Conservation (phyloP, 92 coral and sea anemone genomes). For the Montipora capitata region DNA sequence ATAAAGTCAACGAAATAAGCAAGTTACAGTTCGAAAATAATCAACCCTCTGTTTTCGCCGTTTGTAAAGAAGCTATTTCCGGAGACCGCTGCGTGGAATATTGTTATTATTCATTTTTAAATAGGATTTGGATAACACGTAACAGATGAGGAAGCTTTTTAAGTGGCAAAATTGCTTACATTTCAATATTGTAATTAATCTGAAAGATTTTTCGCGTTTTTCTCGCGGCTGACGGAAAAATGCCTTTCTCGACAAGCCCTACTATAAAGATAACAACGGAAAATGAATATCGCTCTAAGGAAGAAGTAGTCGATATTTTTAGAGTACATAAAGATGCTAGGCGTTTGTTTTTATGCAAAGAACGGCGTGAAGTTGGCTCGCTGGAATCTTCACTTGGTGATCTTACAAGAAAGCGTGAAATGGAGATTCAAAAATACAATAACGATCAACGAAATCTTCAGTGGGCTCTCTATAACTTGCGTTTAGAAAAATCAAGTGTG, state of each 20-base stretch:
- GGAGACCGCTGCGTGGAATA: neutral
- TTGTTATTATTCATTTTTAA: neutral
- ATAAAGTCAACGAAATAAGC: no score
- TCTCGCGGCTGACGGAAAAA: neutral
- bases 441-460: constrained; percentile 26
- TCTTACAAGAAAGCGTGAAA: constrained; percentile 21
- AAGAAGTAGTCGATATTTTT: constrained; percentile 35
- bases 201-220: neutral
- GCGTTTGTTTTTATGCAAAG: constrained; percentile 37
- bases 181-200: no score
- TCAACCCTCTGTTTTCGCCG: neutral
- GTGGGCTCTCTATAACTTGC: constrained; percentile 41
- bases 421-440: constrained; percentile 2
- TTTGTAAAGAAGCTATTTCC: constrained; percentile 1
- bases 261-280: constrained; percentile 18
- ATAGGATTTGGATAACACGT: neutral
- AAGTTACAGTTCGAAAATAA: neutral
- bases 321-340: constrained; percentile 36
- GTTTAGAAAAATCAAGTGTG: constrained; percentile 7
- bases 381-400: constrained; percentile 22
- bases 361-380: constrained; percentile 31
- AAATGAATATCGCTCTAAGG: constrained; percentile 33
- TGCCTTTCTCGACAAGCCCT: constrained; percentile 12
- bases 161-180: neutral
- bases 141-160: constrained; percentile 17